Evolutionary conservation across 23 tunicate species (phyloP), one percentile per base, ranked within the genome.

Genomic region (Trididemnum clinides): DNA sequence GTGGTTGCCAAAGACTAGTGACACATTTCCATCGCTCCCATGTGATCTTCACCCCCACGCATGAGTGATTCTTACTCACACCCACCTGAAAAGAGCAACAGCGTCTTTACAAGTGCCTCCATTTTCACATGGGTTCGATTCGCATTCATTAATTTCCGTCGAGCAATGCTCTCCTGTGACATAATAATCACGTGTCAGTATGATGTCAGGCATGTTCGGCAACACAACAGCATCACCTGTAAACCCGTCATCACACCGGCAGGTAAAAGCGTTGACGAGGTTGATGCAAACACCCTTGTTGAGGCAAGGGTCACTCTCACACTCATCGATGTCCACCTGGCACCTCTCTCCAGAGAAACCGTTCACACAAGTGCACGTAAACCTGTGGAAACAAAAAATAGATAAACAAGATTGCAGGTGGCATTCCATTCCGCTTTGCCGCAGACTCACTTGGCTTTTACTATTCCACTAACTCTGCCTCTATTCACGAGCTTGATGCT

Each of bases 61-160:
- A 49, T 49, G 57, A 12, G 57, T 12, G 18, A n/a, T n/a, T n/a
- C n/a, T n/a, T n/a, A n/a, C 26, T 25, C 5, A 63, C 4, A 25
- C 58, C 51, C 38, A 78, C 83, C 28, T 78, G 66, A 21, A 69
- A 27, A 54, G 72, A 66, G 64, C 81, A 2, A 84, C 91, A 25
- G 81, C 57, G 2, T 76, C 79, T 15, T 33, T 51, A 51, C 95
- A 89, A 2, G 83, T 31, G 4, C 81, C 85, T 3, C 85, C 89
- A 57, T 89, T 89, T 2, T 6, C 29, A 77, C 95, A 89, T 4
- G 88, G 95, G 44, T 50, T 89, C 34, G 95, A 82, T 3, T 63
- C 78, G 33, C 95, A 89, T 22, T 90, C 91, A 32, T 79, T 22
- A 19, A 89, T 77, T n/a, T 89, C 84, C 32, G 39, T 37, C 38